Conservation (phyloP, 2,797 vertebrate genomes). For the Rhyacichthys aspro region DNA sequence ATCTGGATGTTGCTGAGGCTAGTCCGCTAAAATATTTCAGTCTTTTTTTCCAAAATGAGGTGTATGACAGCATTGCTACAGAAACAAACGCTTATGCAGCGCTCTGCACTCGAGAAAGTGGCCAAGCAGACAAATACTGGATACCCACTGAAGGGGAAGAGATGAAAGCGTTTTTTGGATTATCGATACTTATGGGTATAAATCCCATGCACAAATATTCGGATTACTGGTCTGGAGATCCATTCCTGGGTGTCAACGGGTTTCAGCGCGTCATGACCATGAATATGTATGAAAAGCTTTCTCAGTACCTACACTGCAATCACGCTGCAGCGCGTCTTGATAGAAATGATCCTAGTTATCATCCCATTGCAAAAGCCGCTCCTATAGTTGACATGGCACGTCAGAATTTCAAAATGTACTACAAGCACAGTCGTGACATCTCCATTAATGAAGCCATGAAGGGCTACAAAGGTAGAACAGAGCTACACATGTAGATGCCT, state of each 20-base stretch:
- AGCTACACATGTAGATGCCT: background rate
- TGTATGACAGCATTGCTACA: too few relatives aligned
- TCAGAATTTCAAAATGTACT: background rate
- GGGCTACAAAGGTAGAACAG: background rate
- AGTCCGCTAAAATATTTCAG: constrained; percentile 1
- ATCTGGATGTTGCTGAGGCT: constrained; percentile 3
- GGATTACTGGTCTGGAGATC: background rate
- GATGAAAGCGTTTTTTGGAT: background rate
- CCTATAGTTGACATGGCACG: background rate
- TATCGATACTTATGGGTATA: background rate
- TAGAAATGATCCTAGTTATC: background rate
- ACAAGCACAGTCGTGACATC: background rate
- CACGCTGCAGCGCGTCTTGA: background rate
- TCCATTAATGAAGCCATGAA: constrained; percentile 1
- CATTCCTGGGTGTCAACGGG: background rate
- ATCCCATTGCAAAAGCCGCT: background rate
- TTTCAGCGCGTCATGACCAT: background rate
- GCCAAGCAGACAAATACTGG: background rate
- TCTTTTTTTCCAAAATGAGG: too few relatives aligned
- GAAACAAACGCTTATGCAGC: too few relatives aligned
- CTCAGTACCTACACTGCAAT: background rate
- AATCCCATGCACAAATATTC: background rate
- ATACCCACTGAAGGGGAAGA: background rate
- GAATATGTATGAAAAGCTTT: background rate
- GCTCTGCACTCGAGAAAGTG: background rate